Base-by-base conservation (phyloP, 2,888 invertebrate species). In the Hypercompe scribonia region DNA sequence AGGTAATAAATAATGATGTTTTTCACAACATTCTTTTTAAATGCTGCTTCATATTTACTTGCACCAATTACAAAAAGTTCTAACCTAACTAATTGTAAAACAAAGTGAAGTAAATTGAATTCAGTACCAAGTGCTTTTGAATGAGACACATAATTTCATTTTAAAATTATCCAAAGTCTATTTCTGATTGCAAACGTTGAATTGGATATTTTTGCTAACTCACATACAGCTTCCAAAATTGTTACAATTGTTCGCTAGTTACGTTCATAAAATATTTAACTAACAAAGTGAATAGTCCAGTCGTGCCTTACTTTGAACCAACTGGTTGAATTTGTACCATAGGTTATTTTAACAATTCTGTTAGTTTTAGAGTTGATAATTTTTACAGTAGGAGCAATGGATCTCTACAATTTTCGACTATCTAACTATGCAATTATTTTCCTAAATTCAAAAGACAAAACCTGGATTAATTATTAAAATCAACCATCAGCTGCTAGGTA, bases 301-400 rank as follows among this genome's bases (percentile, higher is more conserved):
- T 46, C 31, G 21, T 24, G 11, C 42, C 46, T 66, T 66, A 66
- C 42, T 66, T 66, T 46, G 42, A 21, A 65, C 21, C 42, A 33
- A 24, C 46, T 31, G 18, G 42, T 42, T 31, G 24, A 46, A 31
- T 66, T 66, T 31, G 31, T 21, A 21, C 65, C 31, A 31, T 31
- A 66, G n/a, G 42, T 66, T 46, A 66, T 46, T 31, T 24, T 66
- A 66, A 21, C 31, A 66, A 66, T 33, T 33, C 66, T 33, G 46
- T 46, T 46, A 66, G 66, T 66, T 46, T 31, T 42, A 11, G 46
- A 46, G 24, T 46, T 31, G 10, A 66, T 66, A 33, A 46, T 46
- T 46, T 46, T 66, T 66, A 24, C 21, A 31, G 66, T 18, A 42
- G 31, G 13, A n/a, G 42, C 3, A 66, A 31, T 42, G 21, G 5